These are phyloP conservation scores for Neosalanx taihuensis DNA, from an alignment of 2,797 vertebrate species.

Conservation along the genomic window DNA sequence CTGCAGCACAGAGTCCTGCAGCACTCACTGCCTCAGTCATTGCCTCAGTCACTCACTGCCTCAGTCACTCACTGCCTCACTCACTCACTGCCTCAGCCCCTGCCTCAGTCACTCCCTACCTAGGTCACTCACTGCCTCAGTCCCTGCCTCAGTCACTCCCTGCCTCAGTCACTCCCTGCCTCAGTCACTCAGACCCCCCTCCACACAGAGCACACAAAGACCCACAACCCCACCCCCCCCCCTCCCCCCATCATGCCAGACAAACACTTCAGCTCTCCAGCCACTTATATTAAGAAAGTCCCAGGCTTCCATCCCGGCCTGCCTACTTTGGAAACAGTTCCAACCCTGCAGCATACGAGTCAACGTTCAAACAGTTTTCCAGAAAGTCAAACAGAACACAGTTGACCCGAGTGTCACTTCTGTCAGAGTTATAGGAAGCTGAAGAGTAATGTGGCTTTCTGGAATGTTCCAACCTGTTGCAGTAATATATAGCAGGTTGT, in stretches of 20 bases:
- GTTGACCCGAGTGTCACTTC: conserved; percentile 46
- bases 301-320: conserved; percentile 2
- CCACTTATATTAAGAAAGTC: background rate
- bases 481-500: background rate
- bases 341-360: too few species aligned
- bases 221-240: background rate
- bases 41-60: background rate
- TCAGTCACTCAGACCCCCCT: background rate
- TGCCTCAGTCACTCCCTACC: conserved; percentile 11
- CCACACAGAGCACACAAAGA: background rate
- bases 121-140: background rate
- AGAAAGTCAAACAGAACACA: conserved; percentile 55
- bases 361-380: conserved; percentile 29
- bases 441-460: conserved; percentile 16
- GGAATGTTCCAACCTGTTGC: background rate
- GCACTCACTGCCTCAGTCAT: conserved; percentile 8
- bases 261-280: background rate
- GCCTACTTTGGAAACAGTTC: background rate
- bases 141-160: too few species aligned
- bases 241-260: background rate
- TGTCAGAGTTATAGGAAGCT: conserved; percentile 49
- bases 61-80: conserved; percentile 29
- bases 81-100: conserved; percentile 13
- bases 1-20: conserved; percentile 21
- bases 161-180: background rate